A percentile compares a stretch with the other conserved stretches of the same genome.
Evolutionary conservation across 2,113 vertebrate species (phyloP).

Genomic region (Regulus satrapa): DNA sequence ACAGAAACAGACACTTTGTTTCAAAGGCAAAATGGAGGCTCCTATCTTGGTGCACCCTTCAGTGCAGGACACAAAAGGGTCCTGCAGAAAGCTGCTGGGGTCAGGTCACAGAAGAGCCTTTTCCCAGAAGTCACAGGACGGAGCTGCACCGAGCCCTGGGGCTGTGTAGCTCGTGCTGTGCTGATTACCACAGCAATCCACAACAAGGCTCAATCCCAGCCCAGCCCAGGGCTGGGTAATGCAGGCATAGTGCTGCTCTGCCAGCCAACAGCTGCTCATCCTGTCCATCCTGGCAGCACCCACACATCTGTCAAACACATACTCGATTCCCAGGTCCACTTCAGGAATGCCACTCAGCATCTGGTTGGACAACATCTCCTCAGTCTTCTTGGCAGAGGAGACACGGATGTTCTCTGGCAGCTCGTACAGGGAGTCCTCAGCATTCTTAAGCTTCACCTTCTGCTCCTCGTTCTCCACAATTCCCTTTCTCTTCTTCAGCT

Average conservation of each 20-base stretch:
- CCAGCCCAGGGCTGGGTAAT: not conserved
- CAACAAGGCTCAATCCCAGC: not conserved
- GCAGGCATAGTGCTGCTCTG: accelerated
- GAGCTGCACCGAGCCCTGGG: not conserved
- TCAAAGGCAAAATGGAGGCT: not conserved
- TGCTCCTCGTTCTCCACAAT: conserved; percentile 89
- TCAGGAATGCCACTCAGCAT: conserved; percentile 98
- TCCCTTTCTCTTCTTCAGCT: conserved; percentile 95
- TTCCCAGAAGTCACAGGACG: not conserved
- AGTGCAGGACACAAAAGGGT: not conserved
- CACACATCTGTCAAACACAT: conserved; percentile 5
- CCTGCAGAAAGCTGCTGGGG: not conserved
- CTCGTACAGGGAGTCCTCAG: conserved; percentile 93
- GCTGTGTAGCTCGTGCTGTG: not conserved
- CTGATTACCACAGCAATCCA: not conserved
- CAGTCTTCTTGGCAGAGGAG: conserved; percentile 95
- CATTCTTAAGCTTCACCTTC: conserved; percentile 90
- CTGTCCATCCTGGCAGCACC: not conserved
- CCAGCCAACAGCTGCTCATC: not conserved
- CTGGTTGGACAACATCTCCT: conserved; percentile 99
- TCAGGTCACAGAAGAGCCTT: not conserved
- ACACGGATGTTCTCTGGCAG: conserved; percentile 93
- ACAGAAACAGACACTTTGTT: not conserved
- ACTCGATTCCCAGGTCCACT: conserved; percentile 97
- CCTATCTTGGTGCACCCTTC: not conserved